These are phyloP conservation scores for Hecatera dysodea DNA, from an alignment of 2,888 invertebrate species.

Conservation along the genomic window DNA sequence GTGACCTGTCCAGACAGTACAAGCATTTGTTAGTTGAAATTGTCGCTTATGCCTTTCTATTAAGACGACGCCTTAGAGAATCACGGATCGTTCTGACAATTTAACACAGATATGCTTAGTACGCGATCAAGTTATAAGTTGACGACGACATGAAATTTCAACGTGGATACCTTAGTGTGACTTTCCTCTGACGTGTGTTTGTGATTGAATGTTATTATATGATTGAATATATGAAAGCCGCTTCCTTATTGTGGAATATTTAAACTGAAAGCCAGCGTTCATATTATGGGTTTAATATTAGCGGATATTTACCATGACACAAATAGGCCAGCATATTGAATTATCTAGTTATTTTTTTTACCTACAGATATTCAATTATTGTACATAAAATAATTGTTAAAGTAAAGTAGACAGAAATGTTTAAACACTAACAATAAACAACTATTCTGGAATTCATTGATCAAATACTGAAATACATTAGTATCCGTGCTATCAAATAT, in stretches of 20 bases:
- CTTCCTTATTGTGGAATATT: background rate
- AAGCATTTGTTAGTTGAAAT: too few relatives aligned
- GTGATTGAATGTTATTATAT: too few relatives aligned
- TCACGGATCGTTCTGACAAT: too few relatives aligned
- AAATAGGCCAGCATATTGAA: background rate
- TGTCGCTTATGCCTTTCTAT: too few relatives aligned
- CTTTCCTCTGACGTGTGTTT: too few relatives aligned
- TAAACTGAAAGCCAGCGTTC: too few relatives aligned
- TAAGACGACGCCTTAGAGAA: too few relatives aligned
- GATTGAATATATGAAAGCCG: background rate
- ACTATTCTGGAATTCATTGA: background rate
- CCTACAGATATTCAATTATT: background rate
- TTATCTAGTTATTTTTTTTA: background rate
- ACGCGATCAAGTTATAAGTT: too few relatives aligned
- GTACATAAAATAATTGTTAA: background rate
- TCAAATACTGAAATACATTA: background rate
- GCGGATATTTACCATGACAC: background rate
- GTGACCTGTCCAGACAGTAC: too few relatives aligned
- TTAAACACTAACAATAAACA: background rate
- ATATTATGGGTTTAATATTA: background rate
- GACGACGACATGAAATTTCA: too few relatives aligned
- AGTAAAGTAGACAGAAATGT: background rate
- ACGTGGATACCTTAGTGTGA: too few relatives aligned
- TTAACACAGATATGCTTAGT: too few relatives aligned
- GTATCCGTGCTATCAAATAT: constrained; percentile 15